Percentiles rank a stretch among this genome's conserved stretches.
Conservation (phyloP, 2,888 invertebrate species). For the Drosophila acutilabella region DNA sequence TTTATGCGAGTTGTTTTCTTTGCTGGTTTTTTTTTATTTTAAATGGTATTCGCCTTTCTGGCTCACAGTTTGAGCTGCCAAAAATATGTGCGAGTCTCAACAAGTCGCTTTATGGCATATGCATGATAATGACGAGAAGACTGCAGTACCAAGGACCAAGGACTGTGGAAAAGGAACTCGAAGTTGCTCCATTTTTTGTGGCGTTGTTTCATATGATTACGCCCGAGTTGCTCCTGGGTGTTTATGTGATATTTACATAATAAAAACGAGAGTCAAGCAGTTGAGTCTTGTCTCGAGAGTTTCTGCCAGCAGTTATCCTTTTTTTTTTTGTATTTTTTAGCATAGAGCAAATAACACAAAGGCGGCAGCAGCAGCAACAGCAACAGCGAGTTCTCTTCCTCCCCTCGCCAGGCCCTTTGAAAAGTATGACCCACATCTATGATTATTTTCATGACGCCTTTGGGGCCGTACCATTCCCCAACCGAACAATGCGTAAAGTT, state of each 20-base stretch:
- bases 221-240: constrained; percentile 78
- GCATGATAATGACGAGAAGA: constrained; percentile 75
- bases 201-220: constrained; percentile 73
- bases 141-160: constrained; percentile 36
- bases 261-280: constrained; percentile 77
- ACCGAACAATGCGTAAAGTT: constrained; percentile 66
- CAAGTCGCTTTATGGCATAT: constrained; percentile 81
- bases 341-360: constrained; percentile 59
- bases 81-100: constrained; percentile 61
- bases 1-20: constrained; percentile 10
- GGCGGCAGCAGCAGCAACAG: constrained; percentile 44
- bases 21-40: constrained; percentile 26
- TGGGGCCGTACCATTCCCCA: constrained; percentile 65
- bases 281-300: constrained; percentile 29
- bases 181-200: constrained; percentile 50
- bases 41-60: constrained; percentile 23
- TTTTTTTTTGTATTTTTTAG: constrained; percentile 30
- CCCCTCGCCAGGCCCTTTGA: constrained; percentile 6
- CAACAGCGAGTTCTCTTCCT: not conserved
- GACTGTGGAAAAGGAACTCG: constrained; percentile 22
- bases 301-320: constrained; percentile 65
- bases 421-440: constrained; percentile 80
- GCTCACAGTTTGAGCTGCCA: constrained; percentile 29
- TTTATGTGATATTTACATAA: constrained; percentile 84
- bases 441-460: constrained; percentile 81